phyloP scores from a whole-genome alignment of 2,888 invertebrate genomes.

The Eupsilia transversa region DNA sequence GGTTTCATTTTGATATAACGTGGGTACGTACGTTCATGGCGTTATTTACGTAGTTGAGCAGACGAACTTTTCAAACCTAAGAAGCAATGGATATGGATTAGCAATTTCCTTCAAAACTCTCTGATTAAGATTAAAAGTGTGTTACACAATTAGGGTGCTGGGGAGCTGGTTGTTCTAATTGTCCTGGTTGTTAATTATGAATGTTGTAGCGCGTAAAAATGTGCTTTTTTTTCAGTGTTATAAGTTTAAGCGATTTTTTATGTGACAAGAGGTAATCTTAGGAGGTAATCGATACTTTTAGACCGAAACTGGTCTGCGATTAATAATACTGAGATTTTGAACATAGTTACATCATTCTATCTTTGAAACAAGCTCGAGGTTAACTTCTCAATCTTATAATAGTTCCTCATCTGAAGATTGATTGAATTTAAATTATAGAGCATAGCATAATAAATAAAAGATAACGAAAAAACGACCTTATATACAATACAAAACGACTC shows the following conservation, averaged over 20 bases:
- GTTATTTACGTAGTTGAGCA: too few species aligned
- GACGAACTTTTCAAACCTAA: not conserved
- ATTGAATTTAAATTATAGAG: not conserved
- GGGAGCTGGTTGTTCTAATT: too few species aligned
- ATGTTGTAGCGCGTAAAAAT: not conserved
- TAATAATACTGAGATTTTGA: not conserved
- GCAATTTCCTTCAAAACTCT: not conserved
- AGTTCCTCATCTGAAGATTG: not conserved
- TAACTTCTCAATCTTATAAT: not conserved
- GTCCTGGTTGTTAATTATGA: not conserved
- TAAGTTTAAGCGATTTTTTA: not conserved
- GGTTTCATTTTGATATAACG: too few species aligned
- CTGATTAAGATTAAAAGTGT: not conserved
- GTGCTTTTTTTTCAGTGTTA: not conserved
- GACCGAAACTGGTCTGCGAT: not conserved
- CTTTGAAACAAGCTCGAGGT: too few species aligned
- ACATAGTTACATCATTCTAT: not conserved
- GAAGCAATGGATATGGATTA: not conserved
- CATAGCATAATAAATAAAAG: not conserved
- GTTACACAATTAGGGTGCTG: not conserved
- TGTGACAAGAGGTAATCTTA: not conserved
- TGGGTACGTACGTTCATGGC: too few species aligned
- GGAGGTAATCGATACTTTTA: not conserved
- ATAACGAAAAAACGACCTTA: not conserved
- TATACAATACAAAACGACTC: not conserved